These are phyloP conservation scores for Porites rus DNA, from an alignment of 92 coral and sea anemone genomes.

Conservation along the genomic window DNA sequence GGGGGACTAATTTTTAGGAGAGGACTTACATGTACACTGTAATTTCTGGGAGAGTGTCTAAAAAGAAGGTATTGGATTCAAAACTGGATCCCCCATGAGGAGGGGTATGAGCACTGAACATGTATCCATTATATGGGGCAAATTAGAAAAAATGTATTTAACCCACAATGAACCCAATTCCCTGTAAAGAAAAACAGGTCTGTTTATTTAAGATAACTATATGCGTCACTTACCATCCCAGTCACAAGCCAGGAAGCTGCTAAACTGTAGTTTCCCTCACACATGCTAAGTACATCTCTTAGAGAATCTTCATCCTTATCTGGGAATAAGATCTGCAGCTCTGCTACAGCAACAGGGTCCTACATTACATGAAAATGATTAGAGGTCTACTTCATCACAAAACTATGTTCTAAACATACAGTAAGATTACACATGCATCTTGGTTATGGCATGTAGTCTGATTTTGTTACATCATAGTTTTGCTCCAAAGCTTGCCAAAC, in stretches of 20 bases:
- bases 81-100: constrained; percentile 9
- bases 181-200: constrained; percentile 7
- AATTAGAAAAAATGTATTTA: constrained; percentile 2
- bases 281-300: constrained; percentile 20
- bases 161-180: constrained; percentile 11
- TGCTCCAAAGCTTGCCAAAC: constrained; percentile 12
- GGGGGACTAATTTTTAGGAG: constrained; percentile 9
- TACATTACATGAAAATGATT: not conserved
- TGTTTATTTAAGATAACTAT: constrained; percentile 15
- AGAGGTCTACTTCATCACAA: constrained; percentile 15
- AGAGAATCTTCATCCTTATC: constrained; percentile 28
- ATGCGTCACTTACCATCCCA: constrained; percentile 22
- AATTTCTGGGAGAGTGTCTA: constrained; percentile 5
- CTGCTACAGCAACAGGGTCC: constrained; percentile 9
- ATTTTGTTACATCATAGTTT: constrained; percentile 3
- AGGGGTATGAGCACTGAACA: constrained; percentile 4
- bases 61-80: constrained; percentile 4
- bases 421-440: constrained; percentile 7
- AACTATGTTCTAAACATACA: constrained; percentile 8
- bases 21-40: constrained; percentile 15
- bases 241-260: constrained; percentile 30
- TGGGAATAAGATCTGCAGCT: constrained; percentile 25
- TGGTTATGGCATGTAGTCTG: constrained; percentile 6
- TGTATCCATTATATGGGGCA: not conserved
- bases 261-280: constrained; percentile 24